Base-by-base conservation (phyloP, 2,888 invertebrate genomes). In the Xylophagus ater region DNA sequence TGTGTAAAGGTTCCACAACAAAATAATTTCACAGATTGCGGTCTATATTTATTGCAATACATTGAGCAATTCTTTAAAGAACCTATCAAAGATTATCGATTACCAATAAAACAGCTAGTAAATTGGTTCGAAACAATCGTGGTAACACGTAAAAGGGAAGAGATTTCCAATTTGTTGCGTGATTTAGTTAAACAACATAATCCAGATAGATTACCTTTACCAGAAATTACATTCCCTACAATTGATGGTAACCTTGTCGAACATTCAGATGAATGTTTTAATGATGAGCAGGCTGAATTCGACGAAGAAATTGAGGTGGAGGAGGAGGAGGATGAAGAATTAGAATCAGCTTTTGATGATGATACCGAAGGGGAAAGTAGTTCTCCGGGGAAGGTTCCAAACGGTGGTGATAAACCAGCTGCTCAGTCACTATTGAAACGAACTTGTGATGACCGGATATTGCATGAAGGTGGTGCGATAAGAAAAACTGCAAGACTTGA, bases 1-100 rank as follows among this genome's bases (percentile, higher is more conserved):
- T 80, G 79, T 54, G 88, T 89, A 1, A 86, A 85, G 68, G 88
- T 92, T 47, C 97, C 97, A n/a, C 93, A 96, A 59, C 98, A 98
- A 67, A 86, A 81, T 49, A 98, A 98, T 69, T 92, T 83, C 58
- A 88, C 86, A 26, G 98, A 98, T 62, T 98, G 98, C 66, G 98
- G 98, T 1, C 69, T 97, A 10, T 98, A 86, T 65, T 71, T 97
- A 42, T 68, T 98, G 38, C 93, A 97, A 61, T 98, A 94, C 70
- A 92, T 90, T 4, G 96, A 98, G 67, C 84, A 84, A 44, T 96
- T 98, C 68, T 93, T 94, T 63, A 76, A 80, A 72, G 76, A 78
- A 55, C 90, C 92, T 1, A 76, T 93, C 39, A 69, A 72, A 49
- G 84, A 89, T 62, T 93, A 84, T 56, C 67, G 74, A 35, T 67